Conservation (phyloP, 2,797 vertebrate genomes). For the Argyrosomus regius region DNA sequence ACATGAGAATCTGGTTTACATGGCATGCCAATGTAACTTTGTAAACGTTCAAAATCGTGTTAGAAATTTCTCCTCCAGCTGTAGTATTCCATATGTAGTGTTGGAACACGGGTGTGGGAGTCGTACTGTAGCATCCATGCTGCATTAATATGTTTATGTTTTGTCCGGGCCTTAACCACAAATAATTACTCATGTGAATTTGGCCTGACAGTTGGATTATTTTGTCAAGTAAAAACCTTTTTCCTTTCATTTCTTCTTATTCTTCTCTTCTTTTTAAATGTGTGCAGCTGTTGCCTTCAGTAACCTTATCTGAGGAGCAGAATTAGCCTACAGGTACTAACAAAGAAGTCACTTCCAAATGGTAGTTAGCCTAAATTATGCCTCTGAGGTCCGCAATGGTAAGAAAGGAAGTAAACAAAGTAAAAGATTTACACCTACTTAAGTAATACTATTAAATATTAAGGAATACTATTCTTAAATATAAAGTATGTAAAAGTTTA, state of each 20-base stretch:
- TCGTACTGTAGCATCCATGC: not conserved
- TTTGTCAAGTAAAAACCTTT: not conserved
- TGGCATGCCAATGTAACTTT: not conserved
- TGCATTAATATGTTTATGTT: not conserved
- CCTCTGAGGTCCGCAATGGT: not conserved
- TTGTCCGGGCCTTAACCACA: not conserved
- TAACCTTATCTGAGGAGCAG: not conserved
- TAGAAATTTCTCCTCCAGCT: not conserved
- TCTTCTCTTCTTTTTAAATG: not conserved
- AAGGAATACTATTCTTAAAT: too few relatives aligned
- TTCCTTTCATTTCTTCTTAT: not conserved
- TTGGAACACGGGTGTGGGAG: not conserved
- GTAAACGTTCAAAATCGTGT: too few relatives aligned
- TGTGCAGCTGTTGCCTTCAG: not conserved
- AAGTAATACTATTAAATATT: too few relatives aligned
- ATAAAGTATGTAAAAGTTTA: too few relatives aligned
- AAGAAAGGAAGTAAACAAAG: not conserved
- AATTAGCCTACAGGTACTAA: not conserved
- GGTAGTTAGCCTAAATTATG: not conserved
- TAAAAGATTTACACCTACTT: too few relatives aligned
- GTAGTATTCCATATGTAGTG: not conserved
- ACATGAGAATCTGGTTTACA: slow-evolving; percentile 4
- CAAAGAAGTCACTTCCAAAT: not conserved
- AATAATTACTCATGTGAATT: not conserved
- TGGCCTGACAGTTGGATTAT: not conserved